Evolutionary conservation across 2,888 invertebrate genomes (phyloP), one percentile per base, ranked within the genome.

Genomic region (Erebia ligea): DNA sequence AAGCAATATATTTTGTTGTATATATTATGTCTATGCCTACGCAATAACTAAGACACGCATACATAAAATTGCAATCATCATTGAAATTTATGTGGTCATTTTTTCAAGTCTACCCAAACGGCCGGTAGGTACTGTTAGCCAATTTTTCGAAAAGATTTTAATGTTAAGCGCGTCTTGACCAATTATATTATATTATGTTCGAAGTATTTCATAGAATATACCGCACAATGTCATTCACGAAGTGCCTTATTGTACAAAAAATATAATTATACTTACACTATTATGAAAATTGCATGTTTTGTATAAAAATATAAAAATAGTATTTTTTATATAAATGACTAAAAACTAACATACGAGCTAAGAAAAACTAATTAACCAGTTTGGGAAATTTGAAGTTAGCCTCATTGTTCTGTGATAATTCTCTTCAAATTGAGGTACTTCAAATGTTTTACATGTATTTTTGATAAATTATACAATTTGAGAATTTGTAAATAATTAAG

Each of bases 321-420:
- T 59, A 17, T n/a, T 48, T 45, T 62, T 62, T 62, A 45, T 48
- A 71, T 45, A 50, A 57, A 63, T 58, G 63, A 63, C 52, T 58
- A 65, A 67, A 67, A 67, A 57, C 40, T 58, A 57, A 67, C 65
- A 45, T 56, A 66, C 25, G 2, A 21, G 40, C 17, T 52, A 67
- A 57, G 54, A 15, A 17, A 56, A 56, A 48, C 8, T 21, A 48
- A 57, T 50, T 52, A 52, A 64, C 25, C 64, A 67, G 67, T 67
- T 67, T 11, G 42, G 56, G 45, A 79, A 77, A 84, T 90, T 92
- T 92, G 92, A 89, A 92, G 88, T 78, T 82, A 77, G 80, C 92
- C 92, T 93, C 92, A 90, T 84, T 86, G 87, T 92, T 92, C 92
- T 93, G 92, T 93, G 92, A 93, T 93, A 93, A 89, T 86, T 91